Percentiles rank a stretch among this genome's conserved stretches.
phyloP scores from a whole-genome alignment of 2,113 vertebrate species.

The Microtus montanus region DNA sequence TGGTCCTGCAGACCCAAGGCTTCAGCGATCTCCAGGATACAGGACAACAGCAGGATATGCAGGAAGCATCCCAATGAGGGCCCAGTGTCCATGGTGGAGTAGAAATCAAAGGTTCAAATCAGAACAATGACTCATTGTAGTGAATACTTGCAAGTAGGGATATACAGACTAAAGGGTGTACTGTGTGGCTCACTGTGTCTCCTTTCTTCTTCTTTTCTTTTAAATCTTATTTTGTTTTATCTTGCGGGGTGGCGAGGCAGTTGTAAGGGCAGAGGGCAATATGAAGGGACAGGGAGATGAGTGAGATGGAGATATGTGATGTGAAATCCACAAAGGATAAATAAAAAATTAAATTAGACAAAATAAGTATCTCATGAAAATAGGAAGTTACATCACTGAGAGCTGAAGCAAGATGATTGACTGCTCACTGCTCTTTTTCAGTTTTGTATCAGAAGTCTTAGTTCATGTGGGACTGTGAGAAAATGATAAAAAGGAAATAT shows the following conservation, averaged over 20 bases:
- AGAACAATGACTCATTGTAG: background rate
- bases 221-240: background rate
- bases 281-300: background rate
- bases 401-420: background rate
- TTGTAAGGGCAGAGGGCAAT: background rate
- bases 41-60: background rate
- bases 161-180: background rate
- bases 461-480: background rate
- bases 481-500: background rate
- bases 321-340: background rate
- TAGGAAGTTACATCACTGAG: background rate
- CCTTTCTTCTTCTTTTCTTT: background rate
- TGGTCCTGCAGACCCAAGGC: background rate
- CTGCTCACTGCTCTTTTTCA: background rate
- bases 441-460: background rate
- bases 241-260: background rate
- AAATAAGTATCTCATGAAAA: background rate
- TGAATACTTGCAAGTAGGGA: background rate
- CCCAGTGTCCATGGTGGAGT: background rate
- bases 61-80: background rate
- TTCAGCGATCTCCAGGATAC: background rate
- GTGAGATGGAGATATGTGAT: background rate
- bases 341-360: background rate
- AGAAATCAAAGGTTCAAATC: background rate
- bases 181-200: background rate